Base-by-base conservation (phyloP, 1,140 invertebrate genomes). In the Drosophila truncata region DNA sequence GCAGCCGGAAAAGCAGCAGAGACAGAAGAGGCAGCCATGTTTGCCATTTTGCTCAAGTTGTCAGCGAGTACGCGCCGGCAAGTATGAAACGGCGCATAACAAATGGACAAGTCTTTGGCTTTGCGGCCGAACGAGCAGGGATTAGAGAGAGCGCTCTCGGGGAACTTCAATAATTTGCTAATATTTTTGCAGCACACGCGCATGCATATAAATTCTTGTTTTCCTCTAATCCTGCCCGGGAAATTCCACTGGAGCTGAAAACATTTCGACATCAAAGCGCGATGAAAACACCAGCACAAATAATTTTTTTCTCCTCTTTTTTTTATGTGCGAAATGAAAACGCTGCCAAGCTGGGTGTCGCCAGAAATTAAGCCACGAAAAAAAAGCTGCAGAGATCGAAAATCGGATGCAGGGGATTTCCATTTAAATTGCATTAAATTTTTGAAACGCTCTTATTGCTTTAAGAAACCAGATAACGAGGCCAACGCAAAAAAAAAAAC, bases 41-140 rank as follows among this genome's bases (percentile, higher is more conserved):
- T 88, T 88, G 85, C 85, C 78, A 79, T 85, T 90, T 82, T 90
- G 71, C 85, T 90, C 60, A 79, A 82, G 83, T 70, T 87, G 83
- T 87, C 83, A 82, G 66, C 78, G 82, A 58, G 64, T 76, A 46
- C 62, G 69, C 73, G 62, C 83, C 75, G 42, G 60, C 59, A 87
- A 87, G 83, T 86, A 87, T 86, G 79, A 76, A 80, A 58, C 57
- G 61, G 59, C 67, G 71, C 65, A 77, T 88, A 87, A 87, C 80
- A 74, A 87, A 87, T 80, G 80, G 83, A 73, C 39, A 69, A 50
- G 50, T 35, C 65, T 65, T 67, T 46, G 83, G 83, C 47, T 75
- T 71, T 69, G 82, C 58, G 65, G 78, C 44, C 42, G 20, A 52
- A 67, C 33, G 49, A 23, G 37, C 74, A 31, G 18, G 69, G 62